Base-by-base conservation (phyloP, 2,888 invertebrate genomes). In the Fragum sueziense region DNA sequence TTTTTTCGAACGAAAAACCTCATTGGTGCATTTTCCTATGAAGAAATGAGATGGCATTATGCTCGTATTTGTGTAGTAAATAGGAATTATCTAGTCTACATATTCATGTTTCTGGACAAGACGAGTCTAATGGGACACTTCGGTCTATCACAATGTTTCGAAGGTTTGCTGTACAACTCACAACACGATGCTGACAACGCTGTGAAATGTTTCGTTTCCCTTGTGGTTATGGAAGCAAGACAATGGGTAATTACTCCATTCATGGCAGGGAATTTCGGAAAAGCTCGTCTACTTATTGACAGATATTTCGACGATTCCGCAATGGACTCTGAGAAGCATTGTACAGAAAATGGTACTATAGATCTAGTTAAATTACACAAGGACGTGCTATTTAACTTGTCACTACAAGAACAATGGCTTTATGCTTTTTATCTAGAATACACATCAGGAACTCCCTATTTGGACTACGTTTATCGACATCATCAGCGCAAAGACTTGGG, bases 371-470 rank as follows among this genome's bases (percentile, higher is more conserved):
- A 37, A 6, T 37, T 70, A 6, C 25, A 33, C 6, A 54, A 59
- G 31, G 22, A 52, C 14, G 70, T 70, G 2, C 20, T 70, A 20
- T 27, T 9, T 9, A 59, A 54, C 14, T 20, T 70, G 17, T 59
- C 57, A 1, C 25, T 70, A 27, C 59, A 37, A 27, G 70, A 70
- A 37, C 68, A 74, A n/a, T 74, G 74, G 74, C 31, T 74, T 37
- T 74, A 54, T 31, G 68, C 68, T 51, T 68, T 74, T 37, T 74
- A 67, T 20, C 37, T 74, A 0, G 74, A 54, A 11, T 33, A n/a
- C 25, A 20, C 31, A 25, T 31, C 34, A 7, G 67, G 52, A 17
- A 7, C 0, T 0, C n/a, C 65, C 9, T 67, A 51, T 22, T 20
- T 74, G 4, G 73, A 65, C 22, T 20, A 34, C 52, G 67, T 74